A percentile compares a stretch with the other conserved stretches of the same genome.
These are phyloP conservation scores for Abscondita cerata DNA, from an alignment of 2,888 invertebrate genomes.

Conservation along the genomic window DNA sequence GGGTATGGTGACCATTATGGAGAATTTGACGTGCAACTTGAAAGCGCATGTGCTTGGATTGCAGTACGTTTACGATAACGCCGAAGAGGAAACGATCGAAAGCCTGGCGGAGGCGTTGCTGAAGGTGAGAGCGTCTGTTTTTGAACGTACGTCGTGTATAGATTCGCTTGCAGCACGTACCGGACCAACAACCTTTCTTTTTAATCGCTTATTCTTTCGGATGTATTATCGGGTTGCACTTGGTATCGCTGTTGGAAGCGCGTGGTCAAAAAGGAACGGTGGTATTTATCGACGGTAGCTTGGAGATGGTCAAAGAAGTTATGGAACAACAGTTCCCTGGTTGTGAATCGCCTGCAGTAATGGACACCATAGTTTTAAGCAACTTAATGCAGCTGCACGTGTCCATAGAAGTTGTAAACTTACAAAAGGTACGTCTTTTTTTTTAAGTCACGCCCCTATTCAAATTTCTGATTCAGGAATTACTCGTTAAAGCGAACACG, in stretches of 20 bases:
- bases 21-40: conserved; percentile 62
- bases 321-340: conserved; percentile 57
- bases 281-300: conserved; percentile 79
- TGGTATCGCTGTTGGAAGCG: conserved; percentile 74
- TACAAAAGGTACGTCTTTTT: conserved; percentile 16
- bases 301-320: conserved; percentile 66
- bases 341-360: conserved; percentile 57
- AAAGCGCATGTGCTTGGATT: conserved; percentile 63
- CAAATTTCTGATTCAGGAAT: conserved; percentile 50
- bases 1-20: conserved; percentile 65
- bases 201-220: conserved; percentile 92
- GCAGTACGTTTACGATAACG: conserved; percentile 60
- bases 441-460: neutral
- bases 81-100: conserved; percentile 57
- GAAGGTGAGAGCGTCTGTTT: no score
- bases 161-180: conserved; percentile 36
- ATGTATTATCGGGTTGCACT: conserved; percentile 75
- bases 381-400: neutral
- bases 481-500: conserved; percentile 62
- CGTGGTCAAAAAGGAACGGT: conserved; percentile 69
- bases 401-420: neutral
- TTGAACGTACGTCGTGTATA: no score
- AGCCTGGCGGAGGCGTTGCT: conserved; percentile 63
- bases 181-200: conserved; percentile 68
- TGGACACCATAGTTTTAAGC: conserved; percentile 62